phyloP scores from a whole-genome alignment of 2,113 vertebrate species.

The Piprites chloris region DNA sequence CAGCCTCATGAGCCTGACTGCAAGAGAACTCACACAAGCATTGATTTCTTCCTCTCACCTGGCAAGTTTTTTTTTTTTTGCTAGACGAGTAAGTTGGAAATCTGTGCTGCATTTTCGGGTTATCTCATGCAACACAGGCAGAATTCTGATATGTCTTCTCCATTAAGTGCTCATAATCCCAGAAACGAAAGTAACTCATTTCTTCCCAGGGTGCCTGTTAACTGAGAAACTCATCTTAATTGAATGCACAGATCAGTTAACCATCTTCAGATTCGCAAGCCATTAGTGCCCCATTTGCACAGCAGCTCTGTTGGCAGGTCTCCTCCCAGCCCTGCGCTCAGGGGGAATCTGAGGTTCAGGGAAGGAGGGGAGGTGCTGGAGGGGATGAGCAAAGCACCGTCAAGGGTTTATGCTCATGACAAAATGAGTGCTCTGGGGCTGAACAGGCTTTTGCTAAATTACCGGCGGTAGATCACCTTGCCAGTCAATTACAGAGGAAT shows the following conservation, averaged over 20 bases:
- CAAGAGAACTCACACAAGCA: neutral
- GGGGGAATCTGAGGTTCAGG: conserved; percentile 13
- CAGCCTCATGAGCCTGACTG: neutral
- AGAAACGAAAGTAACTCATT: conserved; percentile 64
- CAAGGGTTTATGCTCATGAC: neutral
- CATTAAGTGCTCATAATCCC: conserved; percentile 69
- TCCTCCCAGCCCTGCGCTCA: conserved; percentile 16
- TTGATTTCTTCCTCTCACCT: conserved; percentile 22
- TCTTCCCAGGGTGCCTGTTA: conserved; percentile 74
- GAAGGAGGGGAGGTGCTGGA: neutral
- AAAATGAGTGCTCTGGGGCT: conserved; percentile 34
- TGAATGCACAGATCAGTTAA: conserved; percentile 69
- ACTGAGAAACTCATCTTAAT: conserved; percentile 69
- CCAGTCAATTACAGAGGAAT: conserved; percentile 7
- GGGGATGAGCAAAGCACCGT: neutral
- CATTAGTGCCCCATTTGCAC: conserved; percentile 57
- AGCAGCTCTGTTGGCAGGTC: neutral
- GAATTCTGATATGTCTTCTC: conserved; percentile 63
- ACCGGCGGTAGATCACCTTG: neutral
- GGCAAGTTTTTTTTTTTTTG: conserved; percentile 30
- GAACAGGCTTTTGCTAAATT: neutral
- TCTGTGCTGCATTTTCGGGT: conserved; percentile 17
- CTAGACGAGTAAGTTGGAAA: conserved; percentile 49
- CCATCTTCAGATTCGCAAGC: conserved; percentile 47
- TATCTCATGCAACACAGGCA: conserved; percentile 22